Evolutionary conservation across 2,797 vertebrate genomes (phyloP), one percentile per base, ranked within the genome.

Genomic region (Acipenser oxyrinchus): DNA sequence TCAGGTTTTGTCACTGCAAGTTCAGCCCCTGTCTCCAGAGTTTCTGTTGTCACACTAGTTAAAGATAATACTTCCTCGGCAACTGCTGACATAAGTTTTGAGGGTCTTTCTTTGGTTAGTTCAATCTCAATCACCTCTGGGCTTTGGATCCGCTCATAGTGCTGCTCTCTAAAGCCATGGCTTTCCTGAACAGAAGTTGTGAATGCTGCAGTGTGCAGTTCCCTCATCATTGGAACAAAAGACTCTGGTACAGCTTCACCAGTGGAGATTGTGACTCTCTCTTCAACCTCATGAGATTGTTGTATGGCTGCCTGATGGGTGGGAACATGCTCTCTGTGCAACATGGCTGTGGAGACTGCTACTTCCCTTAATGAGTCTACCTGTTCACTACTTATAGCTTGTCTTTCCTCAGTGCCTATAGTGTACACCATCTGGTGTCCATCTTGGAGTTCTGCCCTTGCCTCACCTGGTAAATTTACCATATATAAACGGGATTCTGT

Each of bases 401-500:
- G 87, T n/a, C 82, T 79, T 68, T 86, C 89, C 75, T 93, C 90
- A 4, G 83, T 91, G 52, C 90, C 88, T 11, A 92, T 91, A 49
- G 91, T 94, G 72, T 91, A 91, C 66, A 92, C 82, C 85, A 89
- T 88, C 73, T 89, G 84, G 60, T 76, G 72, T 11, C 71, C 74
- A 64, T 77, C 73, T n/a, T 81, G 79, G 10, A 81, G 69, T 18
- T 68, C 77, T 69, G 82, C 86, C 60, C 70, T 75, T 64, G 84
- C 83, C 71, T 88, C 87, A n/a, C 88, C 89, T 0, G 91, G 88
- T 18, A 91, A 79, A 69, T 79, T 90, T 66, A 92, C 91, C 72
- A 88, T 87, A 74, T 89, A 92, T 69, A 93, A 72, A 2, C 89
- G 88, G 8, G 92, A 91, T 77, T 92, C 89, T 1, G 86, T 91